Percentiles rank a stretch among this genome's conserved stretches.
These are phyloP conservation scores for Chromis chromis DNA, from an alignment of 2,797 vertebrate genomes.

Conservation along the genomic window DNA sequence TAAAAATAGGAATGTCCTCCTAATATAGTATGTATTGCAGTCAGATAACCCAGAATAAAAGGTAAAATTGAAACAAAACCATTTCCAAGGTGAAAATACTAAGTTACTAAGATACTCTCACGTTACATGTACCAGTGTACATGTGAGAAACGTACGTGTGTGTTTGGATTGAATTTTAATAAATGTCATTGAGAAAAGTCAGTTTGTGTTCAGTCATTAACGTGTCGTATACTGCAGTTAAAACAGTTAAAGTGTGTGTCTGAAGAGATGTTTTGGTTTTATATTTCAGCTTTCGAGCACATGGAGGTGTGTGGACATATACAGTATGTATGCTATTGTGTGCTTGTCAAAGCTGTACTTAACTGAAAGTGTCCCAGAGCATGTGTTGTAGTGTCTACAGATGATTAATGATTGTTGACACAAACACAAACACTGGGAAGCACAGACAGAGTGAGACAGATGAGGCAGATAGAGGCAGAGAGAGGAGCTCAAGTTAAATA, in stretches of 20 bases:
- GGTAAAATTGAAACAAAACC: not conserved
- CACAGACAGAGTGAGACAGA: conserved; percentile 72
- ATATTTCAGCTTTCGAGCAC: not conserved
- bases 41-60: not conserved
- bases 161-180: not conserved
- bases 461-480: conserved; percentile 73
- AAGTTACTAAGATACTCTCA: conserved; percentile 12
- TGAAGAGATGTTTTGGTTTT: conserved; percentile 6
- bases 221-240: not conserved
- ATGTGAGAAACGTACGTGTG: conserved; percentile 6
- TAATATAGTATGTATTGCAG: conserved; percentile 10
- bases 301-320: not conserved
- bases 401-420: conserved; percentile 80
- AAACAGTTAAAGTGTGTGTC: not conserved
- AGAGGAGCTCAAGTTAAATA: conserved; percentile 76
- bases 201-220: no score
- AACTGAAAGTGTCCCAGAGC: conserved; percentile 63
- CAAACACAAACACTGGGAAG: conserved; percentile 73
- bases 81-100: conserved; percentile 8
- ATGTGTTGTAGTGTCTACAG: conserved; percentile 55
- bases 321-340: conserved; percentile 3
- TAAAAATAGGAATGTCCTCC: conserved; percentile 43
- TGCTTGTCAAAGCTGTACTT: conserved; percentile 47
- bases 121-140: not conserved
- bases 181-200: conserved; percentile 1